Conservation (phyloP, 53 echinoderm and acorn worm species). For the Zoroaster sp. region DNA sequence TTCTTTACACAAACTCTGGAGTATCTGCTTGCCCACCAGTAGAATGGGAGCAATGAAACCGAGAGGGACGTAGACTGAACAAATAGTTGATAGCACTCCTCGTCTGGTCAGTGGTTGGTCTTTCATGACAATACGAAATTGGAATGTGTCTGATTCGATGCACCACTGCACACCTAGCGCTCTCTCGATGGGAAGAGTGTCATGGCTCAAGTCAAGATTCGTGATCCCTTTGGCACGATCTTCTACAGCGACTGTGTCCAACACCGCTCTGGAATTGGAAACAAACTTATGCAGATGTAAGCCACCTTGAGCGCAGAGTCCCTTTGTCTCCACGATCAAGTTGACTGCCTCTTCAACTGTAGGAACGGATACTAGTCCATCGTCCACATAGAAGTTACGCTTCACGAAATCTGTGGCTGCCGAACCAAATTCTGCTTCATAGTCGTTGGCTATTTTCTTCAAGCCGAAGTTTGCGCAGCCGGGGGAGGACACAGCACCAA, state of each 20-base stretch:
- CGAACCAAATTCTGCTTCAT: slow-evolving; percentile 52
- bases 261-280: slow-evolving; percentile 66
- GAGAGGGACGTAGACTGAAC: slow-evolving; percentile 71
- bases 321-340: slow-evolving; percentile 11
- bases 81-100: slow-evolving; percentile 60
- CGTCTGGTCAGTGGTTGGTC: slow-evolving; percentile 60
- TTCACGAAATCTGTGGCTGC: slow-evolving; percentile 51
- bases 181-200: slow-evolving; percentile 53
- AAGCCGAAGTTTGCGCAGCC: slow-evolving; percentile 65
- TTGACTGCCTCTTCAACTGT: neutral
- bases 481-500: slow-evolving; percentile 66
- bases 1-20: slow-evolving; percentile 61
- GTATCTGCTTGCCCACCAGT: slow-evolving; percentile 65
- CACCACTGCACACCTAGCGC: slow-evolving; percentile 72
- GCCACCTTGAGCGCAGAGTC: slow-evolving; percentile 56
- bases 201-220: slow-evolving; percentile 42
- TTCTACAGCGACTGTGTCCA: slow-evolving; percentile 47
- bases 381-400: slow-evolving; percentile 71
- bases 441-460: slow-evolving; percentile 37
- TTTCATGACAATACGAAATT: slow-evolving; percentile 61
- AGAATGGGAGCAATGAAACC: slow-evolving; percentile 66
- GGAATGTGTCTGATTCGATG: slow-evolving; percentile 65
- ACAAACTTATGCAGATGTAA: slow-evolving; percentile 68
- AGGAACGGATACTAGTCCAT: slow-evolving; percentile 60
- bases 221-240: too few species aligned